phyloP scores from a whole-genome alignment of 64 coral and sea anemone genomes.

The Stichodactyla mertensii region DNA sequence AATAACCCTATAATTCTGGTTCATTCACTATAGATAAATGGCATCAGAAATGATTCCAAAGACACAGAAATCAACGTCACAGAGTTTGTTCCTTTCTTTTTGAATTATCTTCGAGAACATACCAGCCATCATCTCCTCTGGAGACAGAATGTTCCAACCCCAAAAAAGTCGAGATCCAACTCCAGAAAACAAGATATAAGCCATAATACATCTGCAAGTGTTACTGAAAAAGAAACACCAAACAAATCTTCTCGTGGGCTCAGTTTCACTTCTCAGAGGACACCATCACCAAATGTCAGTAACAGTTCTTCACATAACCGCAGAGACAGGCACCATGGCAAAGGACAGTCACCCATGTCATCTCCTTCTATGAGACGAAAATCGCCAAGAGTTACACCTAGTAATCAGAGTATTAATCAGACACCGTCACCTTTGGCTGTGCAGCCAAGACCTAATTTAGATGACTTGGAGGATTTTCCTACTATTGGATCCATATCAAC shows the following conservation, averaged over 20 bases:
- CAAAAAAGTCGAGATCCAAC: constrained; percentile 47
- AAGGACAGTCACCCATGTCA: constrained; percentile 31
- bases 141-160: constrained; percentile 62
- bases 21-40: background rate
- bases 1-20: background rate
- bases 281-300: constrained; percentile 35
- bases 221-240: background rate
- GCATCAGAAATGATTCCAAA: background rate
- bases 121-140: constrained; percentile 63
- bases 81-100: constrained; percentile 79
- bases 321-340: constrained; percentile 32
- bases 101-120: constrained; percentile 86
- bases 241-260: constrained; percentile 24
- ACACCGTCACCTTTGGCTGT: constrained; percentile 38
- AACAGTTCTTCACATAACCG: constrained; percentile 18
- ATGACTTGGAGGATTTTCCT: constrained; percentile 81
- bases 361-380: constrained; percentile 57
- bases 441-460: constrained; percentile 45
- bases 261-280: constrained; percentile 32
- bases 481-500: constrained; percentile 45
- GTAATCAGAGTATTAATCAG: constrained; percentile 30
- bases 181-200: background rate
- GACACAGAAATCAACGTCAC: constrained; percentile 14
- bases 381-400: constrained; percentile 47
- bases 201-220: background rate